Evolutionary conservation across 2,113 vertebrate genomes (phyloP), one percentile per base, ranked within the genome.

Genomic region (Progne subis): DNA sequence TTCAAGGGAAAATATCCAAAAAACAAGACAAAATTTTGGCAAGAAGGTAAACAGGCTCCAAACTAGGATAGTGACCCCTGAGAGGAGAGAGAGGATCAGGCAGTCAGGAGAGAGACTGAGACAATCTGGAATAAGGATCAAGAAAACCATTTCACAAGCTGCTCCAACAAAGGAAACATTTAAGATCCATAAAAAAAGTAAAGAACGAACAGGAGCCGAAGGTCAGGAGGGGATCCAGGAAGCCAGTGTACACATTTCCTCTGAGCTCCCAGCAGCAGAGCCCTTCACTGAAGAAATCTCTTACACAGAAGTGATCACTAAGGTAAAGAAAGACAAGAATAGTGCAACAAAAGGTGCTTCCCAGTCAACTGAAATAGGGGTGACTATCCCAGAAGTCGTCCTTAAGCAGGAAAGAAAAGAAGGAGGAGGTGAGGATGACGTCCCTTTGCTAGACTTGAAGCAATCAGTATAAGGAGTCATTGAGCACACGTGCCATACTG

Each of bases 1-100:
- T 98, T 99, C 99, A 94, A 99, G 98, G 94, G 99, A 99, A 97
- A 99, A 97, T 89, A 99, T 99, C 97, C 98, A 96, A 97, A 99
- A 99, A 96, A 99, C 99, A 9, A 99, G 98, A 76, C 99, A 98
- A 96, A 99, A 98, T 97, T 98, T 99, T 80, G 99, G 99, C 90
- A 99, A 98, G 96, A 99, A 98, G 97, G 98, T 99, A 94, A 98
- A 98, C 95, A 97, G 98, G 96, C 98, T 99, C 76, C 99, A 98
- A 64, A 99, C 99, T 61, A 99, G 99, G 96, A 99, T 99, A 47
- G 99, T 99, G 85, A 99, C 99, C 2, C 98, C 98, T 0, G 99
- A 99, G 94, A 98, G 99, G 74, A 96, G 99, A 92, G 99, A 99
- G 90, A 98, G 98, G 96, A 98, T 99, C 84, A 98, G 99, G 76